A percentile compares a stretch with the other conserved stretches of the same genome.
Conservation (phyloP, 2,888 invertebrate genomes). For the Acleris cristana region DNA sequence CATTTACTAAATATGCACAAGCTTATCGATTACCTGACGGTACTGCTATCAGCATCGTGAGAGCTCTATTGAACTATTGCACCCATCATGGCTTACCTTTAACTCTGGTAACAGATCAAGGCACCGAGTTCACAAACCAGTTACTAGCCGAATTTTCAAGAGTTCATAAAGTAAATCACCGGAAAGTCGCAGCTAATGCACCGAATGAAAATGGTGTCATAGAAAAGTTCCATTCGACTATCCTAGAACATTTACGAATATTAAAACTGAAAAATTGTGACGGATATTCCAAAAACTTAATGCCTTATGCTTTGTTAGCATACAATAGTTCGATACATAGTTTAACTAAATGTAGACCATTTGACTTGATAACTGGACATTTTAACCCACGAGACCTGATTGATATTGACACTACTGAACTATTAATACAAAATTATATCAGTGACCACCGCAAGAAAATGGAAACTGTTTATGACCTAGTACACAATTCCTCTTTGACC, state of each 20-base stretch:
- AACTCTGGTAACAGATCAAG: neutral
- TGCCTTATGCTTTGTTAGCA: conserved; percentile 1
- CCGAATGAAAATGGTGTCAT: conserved; percentile 2
- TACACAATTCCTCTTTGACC: neutral
- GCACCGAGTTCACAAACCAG: neutral
- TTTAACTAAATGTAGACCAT: neutral
- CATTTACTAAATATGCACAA: conserved; percentile 42
- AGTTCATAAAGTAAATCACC: neutral
- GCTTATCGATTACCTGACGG: conserved; percentile 40
- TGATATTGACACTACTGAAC: neutral
- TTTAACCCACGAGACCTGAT: conserved; percentile 6
- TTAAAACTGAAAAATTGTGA: neutral
- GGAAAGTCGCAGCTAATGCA: neutral
- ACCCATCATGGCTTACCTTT: neutral
- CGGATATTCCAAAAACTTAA: neutral
- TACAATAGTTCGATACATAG: conserved; percentile 3
- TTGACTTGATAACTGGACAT: conserved; percentile 1
- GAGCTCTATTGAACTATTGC: conserved; percentile 36
- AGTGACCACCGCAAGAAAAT: neutral
- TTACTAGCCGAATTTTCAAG: neutral
- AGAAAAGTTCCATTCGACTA: neutral
- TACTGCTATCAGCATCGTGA: conserved; percentile 39
- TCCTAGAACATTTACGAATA: conserved; percentile 5
- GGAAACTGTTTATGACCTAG: conserved; percentile 1
- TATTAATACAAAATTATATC: conserved; percentile 1